phyloP scores from a whole-genome alignment of 1,140 invertebrate genomes.

The Reticulitermes speratus region DNA sequence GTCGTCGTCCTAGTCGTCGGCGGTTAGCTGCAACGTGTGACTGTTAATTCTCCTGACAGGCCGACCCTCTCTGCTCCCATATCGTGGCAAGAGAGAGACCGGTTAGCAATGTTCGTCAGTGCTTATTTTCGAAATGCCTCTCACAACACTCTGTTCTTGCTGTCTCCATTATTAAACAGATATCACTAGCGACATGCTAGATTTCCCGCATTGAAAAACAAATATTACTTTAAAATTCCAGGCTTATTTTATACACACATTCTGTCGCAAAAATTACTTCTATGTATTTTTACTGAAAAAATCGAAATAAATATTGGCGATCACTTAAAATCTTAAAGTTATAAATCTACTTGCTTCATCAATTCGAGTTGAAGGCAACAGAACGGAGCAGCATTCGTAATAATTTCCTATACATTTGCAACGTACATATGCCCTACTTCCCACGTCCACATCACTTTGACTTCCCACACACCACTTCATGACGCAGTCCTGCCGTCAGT shows the following conservation, averaged over 20 bases:
- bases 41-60: not conserved
- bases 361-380: not conserved
- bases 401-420: too few relatives aligned
- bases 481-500: not conserved
- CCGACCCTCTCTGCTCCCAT: not conserved
- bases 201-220: not conserved
- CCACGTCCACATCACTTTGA: not conserved
- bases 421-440: not conserved
- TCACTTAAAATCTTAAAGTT: not conserved
- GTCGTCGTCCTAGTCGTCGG: not conserved
- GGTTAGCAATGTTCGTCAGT: not conserved
- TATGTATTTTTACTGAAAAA: not conserved
- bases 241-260: not conserved
- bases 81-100: not conserved
- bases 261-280: not conserved
- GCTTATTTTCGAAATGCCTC: not conserved
- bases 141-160: not conserved
- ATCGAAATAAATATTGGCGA: not conserved
- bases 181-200: not conserved
- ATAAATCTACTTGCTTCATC: not conserved
- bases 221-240: not conserved
- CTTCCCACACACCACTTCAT: not conserved
- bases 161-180: not conserved
- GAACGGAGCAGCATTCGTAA: not conserved
- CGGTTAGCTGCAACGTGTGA: not conserved